Conservation (phyloP, 2,888 invertebrate species). For the Hedychridium roseum region DNA sequence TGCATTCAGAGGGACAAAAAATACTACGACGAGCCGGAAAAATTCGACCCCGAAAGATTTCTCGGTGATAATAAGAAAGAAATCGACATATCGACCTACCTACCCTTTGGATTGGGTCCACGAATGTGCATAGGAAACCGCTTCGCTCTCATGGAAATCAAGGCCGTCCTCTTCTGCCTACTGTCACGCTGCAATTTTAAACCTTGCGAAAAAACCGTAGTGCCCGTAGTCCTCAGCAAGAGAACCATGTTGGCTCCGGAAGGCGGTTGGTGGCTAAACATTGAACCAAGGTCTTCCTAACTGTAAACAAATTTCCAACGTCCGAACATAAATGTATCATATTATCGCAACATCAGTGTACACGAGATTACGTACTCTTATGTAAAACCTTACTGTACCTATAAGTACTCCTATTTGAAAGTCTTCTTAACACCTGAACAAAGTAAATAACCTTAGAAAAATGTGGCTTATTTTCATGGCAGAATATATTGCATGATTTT, state of each 20-base stretch:
- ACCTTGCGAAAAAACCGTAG: conserved; percentile 30
- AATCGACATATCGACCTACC: conserved; percentile 43
- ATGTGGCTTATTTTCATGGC: too few species aligned
- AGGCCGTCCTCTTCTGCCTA: conserved; percentile 39
- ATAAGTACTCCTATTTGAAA: too few species aligned
- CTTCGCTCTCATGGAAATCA: conserved; percentile 40
- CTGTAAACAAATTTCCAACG: too few species aligned
- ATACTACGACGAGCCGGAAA: conserved; percentile 56
- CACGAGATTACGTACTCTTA: too few species aligned
- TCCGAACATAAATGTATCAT: too few species aligned
- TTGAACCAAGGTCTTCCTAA: conserved; percentile 30
- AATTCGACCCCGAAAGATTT: conserved; percentile 62
- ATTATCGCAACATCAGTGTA: too few species aligned
- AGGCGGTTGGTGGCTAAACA: conserved; percentile 43
- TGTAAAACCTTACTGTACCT: too few species aligned
- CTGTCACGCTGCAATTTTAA: conserved; percentile 32
- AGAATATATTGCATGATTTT: too few species aligned
- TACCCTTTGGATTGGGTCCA: conserved; percentile 60
- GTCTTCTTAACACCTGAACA: too few species aligned
- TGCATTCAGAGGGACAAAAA: conserved; percentile 57
- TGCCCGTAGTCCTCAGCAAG: conserved; percentile 31
- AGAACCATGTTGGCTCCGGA: conserved; percentile 19
- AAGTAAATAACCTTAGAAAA: too few species aligned
- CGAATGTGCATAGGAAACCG: conserved; percentile 57
- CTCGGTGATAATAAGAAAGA: conserved; percentile 31